Evolutionary conservation across 2,113 vertebrate species (phyloP), one percentile per base, ranked within the genome.

Genomic region (Pachypanchax playfairii): DNA sequence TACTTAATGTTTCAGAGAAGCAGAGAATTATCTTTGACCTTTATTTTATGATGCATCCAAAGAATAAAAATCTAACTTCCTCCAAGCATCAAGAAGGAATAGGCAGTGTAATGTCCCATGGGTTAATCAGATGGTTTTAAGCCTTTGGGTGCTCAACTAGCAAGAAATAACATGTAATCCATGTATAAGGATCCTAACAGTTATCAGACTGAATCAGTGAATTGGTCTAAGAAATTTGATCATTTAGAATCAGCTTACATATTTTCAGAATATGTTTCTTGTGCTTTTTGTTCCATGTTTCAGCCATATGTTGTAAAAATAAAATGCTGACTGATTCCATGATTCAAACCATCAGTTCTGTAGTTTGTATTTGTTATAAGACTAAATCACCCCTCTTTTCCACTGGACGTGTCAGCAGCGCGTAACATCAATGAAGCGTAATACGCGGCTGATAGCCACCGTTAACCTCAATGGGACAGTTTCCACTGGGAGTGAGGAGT

Each of bases 41-140:
- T 72, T 54, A 49, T 35, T 24, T 69, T 63, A 24, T 20, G 33
- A 57, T 46, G 20, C 68, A 65, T 70, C 49, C 0, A 3, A 52
- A 60, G 47, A 63, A 65, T 76, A 65, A 26, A 75, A 83, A 58
- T 65, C 38, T 36, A 51, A 4, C 65, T 74, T 18, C 55, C 62
- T 36, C 38, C 22, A 53, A 65, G 68, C 51, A 65, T 62, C 56
- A 62, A 65, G 49, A 54, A 33, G 46, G 52, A 36, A 53, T 47
- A 57, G 22, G n/a, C 43, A 11, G 36, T 49, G 10, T 75, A 72
- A 65, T 51, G 20, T 48, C 70, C 39, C 55, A 25, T 47, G 61
- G 75, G 44, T 48, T 58, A 83, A 53, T 74, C 59, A 18, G 52
- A 59, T 74, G 43, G 55, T 38, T 77, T 70, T 25, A 55, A 66